Percentiles rank a stretch among this genome's conserved stretches.
These are phyloP conservation scores for Caenorhabditis macrosperma DNA, from an alignment of 2,888 invertebrate genomes.

Conservation along the genomic window DNA sequence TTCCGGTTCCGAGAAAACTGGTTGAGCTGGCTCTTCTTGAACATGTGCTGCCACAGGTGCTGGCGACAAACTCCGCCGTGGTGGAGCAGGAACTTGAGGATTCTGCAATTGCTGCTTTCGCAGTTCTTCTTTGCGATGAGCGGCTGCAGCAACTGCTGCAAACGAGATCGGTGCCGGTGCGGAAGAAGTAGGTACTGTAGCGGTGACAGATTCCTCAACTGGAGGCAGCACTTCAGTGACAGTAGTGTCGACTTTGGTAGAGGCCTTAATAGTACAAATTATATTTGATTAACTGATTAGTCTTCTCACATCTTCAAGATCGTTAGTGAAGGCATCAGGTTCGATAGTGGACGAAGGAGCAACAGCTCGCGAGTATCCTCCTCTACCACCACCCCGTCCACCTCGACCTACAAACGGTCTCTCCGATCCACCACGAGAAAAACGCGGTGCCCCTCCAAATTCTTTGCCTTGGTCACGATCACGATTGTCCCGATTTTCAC, in stretches of 20 bases:
- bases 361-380: conserved; percentile 59
- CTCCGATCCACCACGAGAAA: conserved; percentile 54
- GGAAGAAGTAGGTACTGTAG: conserved; percentile 57
- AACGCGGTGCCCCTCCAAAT: conserved; percentile 23
- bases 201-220: conserved; percentile 52
- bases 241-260: conserved; percentile 45
- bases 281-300: neutral
- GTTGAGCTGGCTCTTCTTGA: conserved; percentile 27
- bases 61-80: conserved; percentile 53
- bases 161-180: conserved; percentile 66
- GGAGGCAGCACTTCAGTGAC: conserved; percentile 51
- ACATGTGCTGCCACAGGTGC: conserved; percentile 33
- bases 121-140: conserved; percentile 60
- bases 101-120: conserved; percentile 47
- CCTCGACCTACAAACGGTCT: conserved; percentile 52
- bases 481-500: conserved; percentile 20
- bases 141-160: conserved; percentile 68
- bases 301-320: conserved; percentile 53
- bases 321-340: conserved; percentile 36
- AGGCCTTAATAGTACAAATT: conserved; percentile 38
- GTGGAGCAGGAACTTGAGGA: conserved; percentile 36
- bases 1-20: conserved; percentile 41
- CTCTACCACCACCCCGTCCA: conserved; percentile 57
- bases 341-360: conserved; percentile 44
- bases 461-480: conserved; percentile 20